These are phyloP conservation scores for Nomada ferruginata DNA, from an alignment of 2,888 invertebrate species.

Conservation along the genomic window DNA sequence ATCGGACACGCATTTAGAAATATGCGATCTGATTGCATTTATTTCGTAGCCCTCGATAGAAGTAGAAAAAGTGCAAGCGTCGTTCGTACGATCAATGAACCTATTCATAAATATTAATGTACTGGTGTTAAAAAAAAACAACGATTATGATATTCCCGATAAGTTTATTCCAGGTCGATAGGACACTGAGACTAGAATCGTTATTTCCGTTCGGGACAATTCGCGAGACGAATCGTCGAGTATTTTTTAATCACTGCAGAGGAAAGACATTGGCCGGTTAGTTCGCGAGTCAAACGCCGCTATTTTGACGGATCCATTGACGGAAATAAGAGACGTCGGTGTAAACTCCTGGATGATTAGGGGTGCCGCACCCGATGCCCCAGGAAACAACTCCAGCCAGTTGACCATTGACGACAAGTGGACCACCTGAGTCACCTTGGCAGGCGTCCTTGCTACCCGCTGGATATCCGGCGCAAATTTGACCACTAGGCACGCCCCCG, in stretches of 20 bases:
- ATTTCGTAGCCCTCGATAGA: too few relatives aligned
- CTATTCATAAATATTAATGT: too few relatives aligned
- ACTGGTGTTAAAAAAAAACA: too few relatives aligned
- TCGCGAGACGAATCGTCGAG: background rate
- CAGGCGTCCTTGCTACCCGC: slow-evolving; percentile 85
- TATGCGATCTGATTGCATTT: too few relatives aligned
- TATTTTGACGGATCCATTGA: slow-evolving; percentile 70
- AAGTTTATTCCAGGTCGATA: background rate
- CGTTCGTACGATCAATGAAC: too few relatives aligned
- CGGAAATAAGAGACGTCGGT: slow-evolving; percentile 85
- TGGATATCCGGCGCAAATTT: slow-evolving; percentile 86
- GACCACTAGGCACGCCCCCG: slow-evolving; percentile 76
- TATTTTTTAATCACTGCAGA: too few relatives aligned
- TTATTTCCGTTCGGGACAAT: background rate
- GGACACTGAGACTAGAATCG: slow-evolving; percentile 1
- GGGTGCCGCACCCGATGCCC: slow-evolving; percentile 86
- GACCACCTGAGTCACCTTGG: slow-evolving; percentile 79
- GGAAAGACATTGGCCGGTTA: background rate
- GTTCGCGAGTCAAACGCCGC: slow-evolving; percentile 25
- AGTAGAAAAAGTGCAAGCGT: too few relatives aligned
- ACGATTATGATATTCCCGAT: too few relatives aligned
- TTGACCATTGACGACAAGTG: slow-evolving; percentile 67
- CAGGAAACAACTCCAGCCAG: slow-evolving; percentile 79
- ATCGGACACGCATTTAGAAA: too few relatives aligned
- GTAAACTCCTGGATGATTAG: slow-evolving; percentile 84